Conservation (phyloP, 2,113 vertebrate genomes). For the Zosterops japonicus region DNA sequence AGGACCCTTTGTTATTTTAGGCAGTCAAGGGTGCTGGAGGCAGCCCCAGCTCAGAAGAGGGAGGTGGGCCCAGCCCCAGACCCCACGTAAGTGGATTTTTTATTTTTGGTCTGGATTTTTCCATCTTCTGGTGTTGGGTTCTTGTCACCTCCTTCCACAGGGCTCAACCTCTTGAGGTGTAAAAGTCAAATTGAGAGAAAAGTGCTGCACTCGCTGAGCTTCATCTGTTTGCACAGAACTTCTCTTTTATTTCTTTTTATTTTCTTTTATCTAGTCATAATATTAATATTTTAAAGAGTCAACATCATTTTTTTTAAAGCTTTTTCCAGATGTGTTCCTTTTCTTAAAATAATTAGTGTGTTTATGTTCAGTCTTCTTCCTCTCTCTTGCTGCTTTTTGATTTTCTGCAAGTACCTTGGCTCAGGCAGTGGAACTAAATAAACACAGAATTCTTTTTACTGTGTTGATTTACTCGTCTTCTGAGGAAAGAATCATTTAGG, state of each 20-base stretch:
- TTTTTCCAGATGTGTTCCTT: background rate
- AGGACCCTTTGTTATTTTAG: conserved; percentile 76
- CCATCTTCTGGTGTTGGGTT: conserved; percentile 53
- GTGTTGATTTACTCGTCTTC: background rate
- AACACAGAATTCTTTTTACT: background rate
- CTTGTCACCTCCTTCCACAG: background rate
- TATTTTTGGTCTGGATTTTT: background rate
- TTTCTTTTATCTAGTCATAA: background rate
- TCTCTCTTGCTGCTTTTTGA: background rate
- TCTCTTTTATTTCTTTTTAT: no score
- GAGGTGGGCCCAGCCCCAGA: conserved; percentile 47
- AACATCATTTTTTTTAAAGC: background rate
- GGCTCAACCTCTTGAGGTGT: background rate
- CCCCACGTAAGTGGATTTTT: conserved; percentile 70
- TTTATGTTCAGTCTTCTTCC: background rate
- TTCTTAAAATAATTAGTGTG: background rate
- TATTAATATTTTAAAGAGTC: background rate
- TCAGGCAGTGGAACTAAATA: background rate
- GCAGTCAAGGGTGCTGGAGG: conserved; percentile 71
- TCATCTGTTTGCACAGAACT: background rate
- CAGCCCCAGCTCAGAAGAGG: conserved; percentile 32
- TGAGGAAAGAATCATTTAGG: background rate
- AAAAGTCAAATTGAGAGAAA: background rate
- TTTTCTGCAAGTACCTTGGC: background rate
- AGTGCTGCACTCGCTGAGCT: background rate